These are phyloP conservation scores for Mesembrinibis cayennensis DNA, from an alignment of 2,113 vertebrate genomes.

Conservation along the genomic window DNA sequence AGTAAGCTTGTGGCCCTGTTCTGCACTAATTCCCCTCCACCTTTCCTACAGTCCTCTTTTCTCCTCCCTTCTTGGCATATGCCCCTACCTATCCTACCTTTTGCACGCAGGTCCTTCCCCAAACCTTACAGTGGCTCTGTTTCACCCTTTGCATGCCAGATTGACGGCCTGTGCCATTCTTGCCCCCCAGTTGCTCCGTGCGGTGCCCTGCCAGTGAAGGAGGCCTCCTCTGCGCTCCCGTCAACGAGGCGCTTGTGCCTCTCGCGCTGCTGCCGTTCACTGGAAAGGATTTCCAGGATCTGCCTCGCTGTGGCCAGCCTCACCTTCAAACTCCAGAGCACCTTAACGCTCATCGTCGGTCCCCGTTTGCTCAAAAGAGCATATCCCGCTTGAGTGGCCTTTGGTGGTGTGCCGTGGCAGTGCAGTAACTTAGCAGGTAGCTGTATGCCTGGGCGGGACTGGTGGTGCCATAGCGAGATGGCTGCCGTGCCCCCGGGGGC, in stretches of 20 bases:
- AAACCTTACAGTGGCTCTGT: too few species aligned
- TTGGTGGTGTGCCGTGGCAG: accelerated
- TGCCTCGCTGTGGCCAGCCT: background rate
- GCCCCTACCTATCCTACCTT: accelerated
- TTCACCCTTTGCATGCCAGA: background rate
- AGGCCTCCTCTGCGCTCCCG: background rate
- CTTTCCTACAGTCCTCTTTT: background rate
- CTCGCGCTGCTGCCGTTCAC: accelerated
- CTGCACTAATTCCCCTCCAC: background rate
- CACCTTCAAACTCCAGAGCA: background rate
- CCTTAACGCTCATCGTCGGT: accelerated
- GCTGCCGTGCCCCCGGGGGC: accelerated
- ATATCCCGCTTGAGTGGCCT: accelerated
- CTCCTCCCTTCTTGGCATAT: accelerated
- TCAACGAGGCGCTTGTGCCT: background rate
- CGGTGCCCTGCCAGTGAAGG: background rate
- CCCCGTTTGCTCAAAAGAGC: background rate
- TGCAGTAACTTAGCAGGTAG: accelerated
- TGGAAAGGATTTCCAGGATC: background rate
- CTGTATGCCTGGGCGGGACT: background rate
- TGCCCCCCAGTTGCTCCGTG: background rate
- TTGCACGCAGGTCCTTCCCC: background rate
- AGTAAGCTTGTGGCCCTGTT: background rate
- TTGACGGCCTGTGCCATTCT: background rate
- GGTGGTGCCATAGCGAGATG: accelerated